A percentile compares a stretch with the other conserved stretches of the same genome.
Evolutionary conservation across 2,113 vertebrate genomes (phyloP).

Genomic region (Sitta europaea): DNA sequence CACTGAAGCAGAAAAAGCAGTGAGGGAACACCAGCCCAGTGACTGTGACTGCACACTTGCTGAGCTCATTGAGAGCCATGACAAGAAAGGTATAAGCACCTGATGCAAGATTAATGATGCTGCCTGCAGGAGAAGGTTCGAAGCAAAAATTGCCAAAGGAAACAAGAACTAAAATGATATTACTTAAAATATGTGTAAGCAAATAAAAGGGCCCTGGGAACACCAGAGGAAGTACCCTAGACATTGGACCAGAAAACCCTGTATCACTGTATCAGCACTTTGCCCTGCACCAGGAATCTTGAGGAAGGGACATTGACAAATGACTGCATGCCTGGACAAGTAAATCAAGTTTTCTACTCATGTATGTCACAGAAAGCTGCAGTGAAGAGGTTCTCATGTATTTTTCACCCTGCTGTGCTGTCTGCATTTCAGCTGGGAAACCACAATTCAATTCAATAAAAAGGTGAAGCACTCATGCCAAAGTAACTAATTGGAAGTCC

Average conservation of each 20-base stretch:
- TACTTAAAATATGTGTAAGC: neutral
- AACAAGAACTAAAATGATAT: neutral
- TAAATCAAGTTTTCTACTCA: neutral
- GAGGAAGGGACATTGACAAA: neutral
- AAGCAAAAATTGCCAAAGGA: neutral
- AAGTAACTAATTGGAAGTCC: neutral
- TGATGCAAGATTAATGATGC: constrained; percentile 35
- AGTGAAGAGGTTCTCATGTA: neutral
- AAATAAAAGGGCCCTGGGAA: neutral
- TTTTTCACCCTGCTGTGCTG: neutral
- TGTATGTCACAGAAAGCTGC: neutral
- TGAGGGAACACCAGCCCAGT: neutral
- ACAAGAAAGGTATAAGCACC: neutral
- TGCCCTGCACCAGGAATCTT: neutral
- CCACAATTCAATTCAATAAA: neutral
- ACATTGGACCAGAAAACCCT: neutral
- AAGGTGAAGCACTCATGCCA: neutral
- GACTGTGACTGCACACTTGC: neutral
- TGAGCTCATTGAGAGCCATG: neutral
- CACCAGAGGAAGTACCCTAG: neutral
- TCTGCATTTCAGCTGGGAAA: neutral
- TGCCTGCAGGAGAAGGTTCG: neutral
- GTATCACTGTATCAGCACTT: neutral
- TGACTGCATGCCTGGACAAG: neutral
- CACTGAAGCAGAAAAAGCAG: constrained; percentile 21